These are phyloP conservation scores for Leucosticte australis DNA, from an alignment of 2,113 vertebrate genomes.

Conservation along the genomic window DNA sequence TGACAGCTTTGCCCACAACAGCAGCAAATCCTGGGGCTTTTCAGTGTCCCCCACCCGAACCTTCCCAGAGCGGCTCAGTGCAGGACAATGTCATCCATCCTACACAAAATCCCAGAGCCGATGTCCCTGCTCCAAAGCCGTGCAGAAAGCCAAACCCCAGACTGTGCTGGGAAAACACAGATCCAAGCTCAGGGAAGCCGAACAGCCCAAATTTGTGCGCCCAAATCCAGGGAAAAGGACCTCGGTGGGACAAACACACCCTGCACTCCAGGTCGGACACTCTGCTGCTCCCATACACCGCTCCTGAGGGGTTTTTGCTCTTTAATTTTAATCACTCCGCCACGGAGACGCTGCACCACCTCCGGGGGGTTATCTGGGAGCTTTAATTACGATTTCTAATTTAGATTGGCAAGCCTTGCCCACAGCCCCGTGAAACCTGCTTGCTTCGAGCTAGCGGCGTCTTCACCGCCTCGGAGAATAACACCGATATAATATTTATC, in stretches of 20 bases:
- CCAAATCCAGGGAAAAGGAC: neutral
- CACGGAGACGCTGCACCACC: neutral
- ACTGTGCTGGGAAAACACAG: fast-evolving
- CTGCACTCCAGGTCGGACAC: neutral
- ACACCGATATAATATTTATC: fast-evolving
- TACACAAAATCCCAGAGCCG: neutral
- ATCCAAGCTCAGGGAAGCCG: neutral
- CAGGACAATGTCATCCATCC: neutral
- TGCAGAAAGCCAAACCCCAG: fast-evolving
- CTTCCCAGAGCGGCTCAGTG: fast-evolving
- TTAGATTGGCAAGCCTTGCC: neutral
- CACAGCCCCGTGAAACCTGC: neutral
- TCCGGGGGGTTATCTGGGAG: neutral
- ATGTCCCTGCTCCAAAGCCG: neutral
- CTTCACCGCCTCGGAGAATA: neutral
- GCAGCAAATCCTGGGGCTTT: neutral
- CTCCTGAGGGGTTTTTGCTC: neutral
- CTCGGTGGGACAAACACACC: neutral
- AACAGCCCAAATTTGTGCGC: neutral
- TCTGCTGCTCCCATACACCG: neutral
- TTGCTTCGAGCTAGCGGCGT: neutral
- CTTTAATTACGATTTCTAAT: neutral
- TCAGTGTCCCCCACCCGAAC: neutral
- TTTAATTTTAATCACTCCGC: neutral
- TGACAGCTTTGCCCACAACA: neutral